Conservation (phyloP, 2,888 invertebrate species). For the Euzetes globulus region DNA sequence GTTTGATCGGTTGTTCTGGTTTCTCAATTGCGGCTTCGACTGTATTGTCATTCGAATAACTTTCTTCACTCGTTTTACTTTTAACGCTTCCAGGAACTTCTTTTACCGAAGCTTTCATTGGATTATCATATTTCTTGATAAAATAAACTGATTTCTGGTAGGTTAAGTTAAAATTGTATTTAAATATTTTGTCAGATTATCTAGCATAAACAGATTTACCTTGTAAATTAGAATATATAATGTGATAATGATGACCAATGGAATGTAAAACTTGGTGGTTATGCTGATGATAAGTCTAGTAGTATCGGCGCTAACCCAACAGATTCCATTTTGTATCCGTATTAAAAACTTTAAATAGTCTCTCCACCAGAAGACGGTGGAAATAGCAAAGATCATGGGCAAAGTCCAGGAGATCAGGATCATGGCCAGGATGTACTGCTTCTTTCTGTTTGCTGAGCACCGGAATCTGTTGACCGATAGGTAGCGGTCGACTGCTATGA, state of each 20-base stretch:
- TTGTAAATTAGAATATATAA: too few species aligned
- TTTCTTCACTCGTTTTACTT: background rate
- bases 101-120: too few species aligned
- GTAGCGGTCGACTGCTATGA: conserved; percentile 6
- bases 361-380: background rate
- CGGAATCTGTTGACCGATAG: background rate
- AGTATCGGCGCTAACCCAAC: too few species aligned
- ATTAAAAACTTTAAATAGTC: background rate
- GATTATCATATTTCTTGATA: too few species aligned
- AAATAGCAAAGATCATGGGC: background rate
- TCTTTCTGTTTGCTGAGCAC: background rate
- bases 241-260: too few species aligned
- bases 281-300: too few species aligned
- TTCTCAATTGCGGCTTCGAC: background rate
- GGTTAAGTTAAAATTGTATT: too few species aligned
- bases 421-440: background rate
- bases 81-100: background rate
- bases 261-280: too few species aligned
- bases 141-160: too few species aligned
- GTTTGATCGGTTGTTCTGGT: background rate
- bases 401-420: background rate
- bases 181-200: too few species aligned
- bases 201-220: background rate
- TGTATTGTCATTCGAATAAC: background rate
- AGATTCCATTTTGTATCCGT: background rate